Conservation (phyloP, 2,797 vertebrate species). For the Melopsittacus undulatus region DNA sequence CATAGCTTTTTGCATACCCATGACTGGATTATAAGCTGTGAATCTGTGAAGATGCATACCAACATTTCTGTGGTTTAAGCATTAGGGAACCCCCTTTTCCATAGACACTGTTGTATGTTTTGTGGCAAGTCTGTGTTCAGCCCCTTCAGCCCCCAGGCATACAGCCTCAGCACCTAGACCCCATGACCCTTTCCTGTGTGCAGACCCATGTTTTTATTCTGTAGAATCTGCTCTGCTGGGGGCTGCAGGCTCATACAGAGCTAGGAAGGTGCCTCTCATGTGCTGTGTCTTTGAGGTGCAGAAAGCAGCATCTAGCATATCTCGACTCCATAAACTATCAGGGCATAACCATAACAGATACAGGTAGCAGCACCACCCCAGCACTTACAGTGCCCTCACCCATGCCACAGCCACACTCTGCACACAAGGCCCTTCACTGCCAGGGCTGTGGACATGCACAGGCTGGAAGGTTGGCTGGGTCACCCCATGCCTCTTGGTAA, state of each 20-base stretch:
- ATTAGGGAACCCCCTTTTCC: background rate
- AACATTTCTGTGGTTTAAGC: background rate
- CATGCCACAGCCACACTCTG: background rate
- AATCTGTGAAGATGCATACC: conserved; percentile 3
- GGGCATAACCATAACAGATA: background rate
- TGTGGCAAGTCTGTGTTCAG: background rate
- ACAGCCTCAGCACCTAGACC: background rate
- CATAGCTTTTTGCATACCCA: background rate
- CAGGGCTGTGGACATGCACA: background rate
- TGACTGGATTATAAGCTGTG: background rate
- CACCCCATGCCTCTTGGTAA: background rate
- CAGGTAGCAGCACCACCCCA: background rate
- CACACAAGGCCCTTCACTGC: background rate
- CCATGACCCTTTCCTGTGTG: background rate
- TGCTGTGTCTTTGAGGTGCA: fast-evolving
- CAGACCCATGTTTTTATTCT: background rate
- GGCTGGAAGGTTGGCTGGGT: background rate
- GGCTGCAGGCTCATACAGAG: background rate
- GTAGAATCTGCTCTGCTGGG: background rate
- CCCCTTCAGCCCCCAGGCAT: background rate
- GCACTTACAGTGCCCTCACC: background rate
- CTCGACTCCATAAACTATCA: fast-evolving
- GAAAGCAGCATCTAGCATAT: background rate
- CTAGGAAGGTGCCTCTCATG: background rate
- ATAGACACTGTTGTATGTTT: background rate